Evolutionary conservation across 2,113 vertebrate genomes (phyloP), one percentile per base, ranked within the genome.

Genomic region (Arizona elegans): DNA sequence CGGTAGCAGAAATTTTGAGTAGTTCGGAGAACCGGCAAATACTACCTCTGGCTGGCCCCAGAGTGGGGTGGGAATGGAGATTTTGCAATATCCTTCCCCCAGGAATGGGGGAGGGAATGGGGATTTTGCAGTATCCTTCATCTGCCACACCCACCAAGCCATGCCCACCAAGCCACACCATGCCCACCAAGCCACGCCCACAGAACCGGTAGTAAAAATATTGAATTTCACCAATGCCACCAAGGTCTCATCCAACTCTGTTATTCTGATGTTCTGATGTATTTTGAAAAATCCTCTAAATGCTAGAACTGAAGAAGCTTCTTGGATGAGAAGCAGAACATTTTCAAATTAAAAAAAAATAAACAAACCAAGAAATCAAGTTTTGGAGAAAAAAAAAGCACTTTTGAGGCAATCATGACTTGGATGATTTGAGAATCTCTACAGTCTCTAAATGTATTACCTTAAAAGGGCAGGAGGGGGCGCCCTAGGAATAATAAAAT

Each of bases 381-480:
- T 70, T 70, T 70, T 70, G 65, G 62, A 6, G 5, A 47, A 47
- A 47, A 50, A 29, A 59, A 65, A n/a, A 12, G 11, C 26, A 65
- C 3, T 11, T 65, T 65, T 65, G 26, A 29, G 12, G 13, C 65
- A 15, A 70, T n/a, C 12, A 1, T 70, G 29, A 15, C 12, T 33
- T 70, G 65, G 29, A 15, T 33, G 65, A 33, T 92, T 26, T 86
- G n/a, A 38, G 50, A 75, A 81, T 87, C 29, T 86, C 33, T 59
- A 56, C 11, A 43, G 6, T 53, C 6, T 26, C 23, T 15, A n/a
- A 26, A 13, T 85, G 1, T n/a, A 65, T 81, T 96, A 47, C 90
- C 38, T 12, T 17, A 50, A 91, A 87, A 52, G 62, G 93, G 90
- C 96, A 95, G 95, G 90, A 96, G 97, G 94, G 96, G 96, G 96